A percentile compares a stretch with the other conserved stretches of the same genome.
Evolutionary conservation across 2,888 invertebrate species (phyloP).

Genomic region (Adelphocoris suturalis): DNA sequence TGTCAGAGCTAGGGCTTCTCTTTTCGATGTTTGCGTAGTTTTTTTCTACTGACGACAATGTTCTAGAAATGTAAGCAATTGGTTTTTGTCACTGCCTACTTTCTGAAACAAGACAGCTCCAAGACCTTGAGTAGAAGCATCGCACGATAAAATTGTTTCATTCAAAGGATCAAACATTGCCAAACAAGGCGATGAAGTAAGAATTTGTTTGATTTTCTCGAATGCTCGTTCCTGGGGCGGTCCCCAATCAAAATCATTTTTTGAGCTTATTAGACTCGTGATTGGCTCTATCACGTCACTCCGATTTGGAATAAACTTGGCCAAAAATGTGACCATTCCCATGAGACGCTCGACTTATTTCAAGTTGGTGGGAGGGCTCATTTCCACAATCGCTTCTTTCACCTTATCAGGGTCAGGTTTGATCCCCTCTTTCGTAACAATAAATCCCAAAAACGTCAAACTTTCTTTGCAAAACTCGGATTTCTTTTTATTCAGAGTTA

Average conservation of each 20-base stretch:
- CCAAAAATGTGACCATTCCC: background rate
- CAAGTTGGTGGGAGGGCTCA: slow-evolving; percentile 39
- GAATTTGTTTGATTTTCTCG: slow-evolving; percentile 55
- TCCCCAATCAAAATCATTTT: slow-evolving; percentile 35
- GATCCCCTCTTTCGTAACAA: slow-evolving; percentile 74
- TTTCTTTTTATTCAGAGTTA: slow-evolving; percentile 75
- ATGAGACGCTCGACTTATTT: too few relatives aligned
- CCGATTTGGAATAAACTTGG: slow-evolving; percentile 71
- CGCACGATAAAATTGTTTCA: slow-evolving; percentile 30
- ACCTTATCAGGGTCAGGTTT: slow-evolving; percentile 65
- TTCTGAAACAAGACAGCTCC: slow-evolving; percentile 3
- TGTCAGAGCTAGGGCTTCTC: background rate
- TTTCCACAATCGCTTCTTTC: slow-evolving; percentile 70
- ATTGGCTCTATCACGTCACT: slow-evolving; percentile 54
- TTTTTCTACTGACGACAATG: background rate
- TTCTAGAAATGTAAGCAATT: slow-evolving; percentile 10
- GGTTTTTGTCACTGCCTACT: background rate
- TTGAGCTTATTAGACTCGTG: slow-evolving; percentile 60
- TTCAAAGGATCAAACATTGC: background rate
- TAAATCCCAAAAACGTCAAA: slow-evolving; percentile 75
- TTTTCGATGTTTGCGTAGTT: background rate
- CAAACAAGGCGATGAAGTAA: background rate
- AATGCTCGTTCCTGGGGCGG: slow-evolving; percentile 49
- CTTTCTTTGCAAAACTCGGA: slow-evolving; percentile 72
- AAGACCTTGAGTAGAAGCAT: background rate